Base-by-base conservation (phyloP, 2,113 vertebrate genomes). In the Verasper variegatus region DNA sequence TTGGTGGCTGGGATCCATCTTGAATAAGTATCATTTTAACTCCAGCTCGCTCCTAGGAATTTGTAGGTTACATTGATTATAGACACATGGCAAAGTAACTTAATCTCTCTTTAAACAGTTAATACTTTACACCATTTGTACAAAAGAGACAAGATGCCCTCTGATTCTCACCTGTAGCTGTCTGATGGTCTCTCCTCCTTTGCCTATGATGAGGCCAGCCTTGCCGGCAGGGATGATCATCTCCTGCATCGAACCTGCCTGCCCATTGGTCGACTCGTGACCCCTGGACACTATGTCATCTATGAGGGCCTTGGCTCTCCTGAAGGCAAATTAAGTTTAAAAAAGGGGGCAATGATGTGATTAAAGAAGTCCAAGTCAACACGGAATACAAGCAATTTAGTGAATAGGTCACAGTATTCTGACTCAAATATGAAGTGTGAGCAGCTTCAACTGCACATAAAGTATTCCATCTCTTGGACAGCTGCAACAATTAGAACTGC, bases 21-120 rank as follows among this genome's bases (percentile, higher is more conserved):
- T 98, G 97, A 87, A 98, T 97, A 56, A 98, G 91, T 81, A 97
- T 97, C 97, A 98, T 98, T 91, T 98, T 98, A 63, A 98, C 97
- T 58, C 97, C 97, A 26, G 97, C 97, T 4, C 96, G 95, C 40
- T 97, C 97, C 97, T 98, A 65, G 7, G n/a, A 68, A 63, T 72
- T 31, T 20, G 0, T 15, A 60, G 9, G 9, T 75, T 64, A 60
- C 15, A 52, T 24, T 55, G 10, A 68, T 37, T 31, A 40, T 15
- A 65, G 37, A 84, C 23, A 56, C 12, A 13, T 42, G 40, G 9
- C 15, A 4, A 2, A 15, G n/a, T 5, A 51, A n/a, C 45, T 7
- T 49, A 68, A 61, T 13, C 5, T 37, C 18, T 62, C 20, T n/a
- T 40, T 8, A 1, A 20, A 6, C 49, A 81, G 17, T 31, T 57